Evolutionary conservation across 2,888 invertebrate species (phyloP).

Genomic region (Crossocerus cetratus): DNA sequence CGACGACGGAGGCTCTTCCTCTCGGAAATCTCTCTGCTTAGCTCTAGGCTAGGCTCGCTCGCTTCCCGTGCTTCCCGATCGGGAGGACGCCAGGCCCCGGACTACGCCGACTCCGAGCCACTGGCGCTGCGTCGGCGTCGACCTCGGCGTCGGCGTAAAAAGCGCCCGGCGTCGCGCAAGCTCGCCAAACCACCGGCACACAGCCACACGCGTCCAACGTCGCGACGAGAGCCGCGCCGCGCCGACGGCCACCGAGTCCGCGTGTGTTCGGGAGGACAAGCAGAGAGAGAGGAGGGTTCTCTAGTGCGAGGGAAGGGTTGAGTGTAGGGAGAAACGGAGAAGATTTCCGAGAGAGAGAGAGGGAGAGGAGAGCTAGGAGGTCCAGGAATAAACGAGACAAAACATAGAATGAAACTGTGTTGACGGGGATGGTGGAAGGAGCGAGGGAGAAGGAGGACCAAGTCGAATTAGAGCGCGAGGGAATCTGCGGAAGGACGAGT

Average conservation of each 20-base stretch:
- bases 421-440: too few species aligned
- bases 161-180: constrained; percentile 65
- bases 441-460: neutral
- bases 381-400: too few species aligned
- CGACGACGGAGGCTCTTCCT: constrained; percentile 4
- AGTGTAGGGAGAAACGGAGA: neutral
- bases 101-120: constrained; percentile 72
- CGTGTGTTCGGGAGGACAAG: neutral
- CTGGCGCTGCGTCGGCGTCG: constrained; percentile 63
- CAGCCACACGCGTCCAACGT: constrained; percentile 19
- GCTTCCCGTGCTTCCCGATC: constrained; percentile 59
- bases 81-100: constrained; percentile 69
- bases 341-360: neutral
- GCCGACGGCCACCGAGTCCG: neutral
- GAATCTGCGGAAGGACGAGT: constrained; percentile 27
- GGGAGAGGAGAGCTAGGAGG: neutral
- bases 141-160: constrained; percentile 70
- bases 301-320: neutral
- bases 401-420: too few species aligned
- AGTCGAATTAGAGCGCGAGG: constrained; percentile 36
- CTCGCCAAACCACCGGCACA: constrained; percentile 46
- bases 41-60: constrained; percentile 36
- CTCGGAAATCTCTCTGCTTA: neutral
- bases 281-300: neutral
- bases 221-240: neutral